Base-by-base conservation (phyloP, 2,113 vertebrate species). In the Rhinichthys klamathensis region DNA sequence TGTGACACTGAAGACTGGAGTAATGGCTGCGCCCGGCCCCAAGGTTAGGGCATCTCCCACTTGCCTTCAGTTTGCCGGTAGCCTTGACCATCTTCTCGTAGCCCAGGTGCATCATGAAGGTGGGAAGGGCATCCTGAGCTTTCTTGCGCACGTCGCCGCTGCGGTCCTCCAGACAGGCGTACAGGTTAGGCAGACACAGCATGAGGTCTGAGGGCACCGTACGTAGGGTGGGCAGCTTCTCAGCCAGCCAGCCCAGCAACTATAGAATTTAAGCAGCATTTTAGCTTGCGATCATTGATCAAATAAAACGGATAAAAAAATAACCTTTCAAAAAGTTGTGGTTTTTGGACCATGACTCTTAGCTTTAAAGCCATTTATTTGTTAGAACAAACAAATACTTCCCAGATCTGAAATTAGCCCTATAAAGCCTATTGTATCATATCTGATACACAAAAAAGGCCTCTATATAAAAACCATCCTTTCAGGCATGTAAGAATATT, bases 41-140 rank as follows among this genome's bases (percentile, higher is more conserved):
- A 56, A 56, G 54, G 18, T 56, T 56, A 9, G 18, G 18, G 18
- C 54, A 56, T 51, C 16, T 16, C 35, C 0, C 12, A 99, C 98
- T 69, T 72, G 21, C 81, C 95, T 99, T 99, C 63, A 99, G 95
- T 91, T 98, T 99, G 58, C 94, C 91, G 0, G 98, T 95, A 27
- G 97, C 97, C 91, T 99, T 99, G 87, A 84, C 91, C 98, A 99
- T 99, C 90, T 99, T 99, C 85, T 99, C 98, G 88, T 96, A 98
- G 67, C 97, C 94, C 84, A 99, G 94, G 88, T 99, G 98, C 97
- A 99, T 99, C 98, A 99, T 99, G 83, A 99, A 99, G 88, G 95
- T 95, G 0, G 98, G 97, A 83, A 99, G 90, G 4, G 97, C 97
- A 65, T 99, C 98, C 91, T 99, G 98, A 0, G 98, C 97, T 83